Evolutionary conservation across 1,140 invertebrate genomes (phyloP), one percentile per base, ranked within the genome.

Genomic region (Tetramorium simillimum): DNA sequence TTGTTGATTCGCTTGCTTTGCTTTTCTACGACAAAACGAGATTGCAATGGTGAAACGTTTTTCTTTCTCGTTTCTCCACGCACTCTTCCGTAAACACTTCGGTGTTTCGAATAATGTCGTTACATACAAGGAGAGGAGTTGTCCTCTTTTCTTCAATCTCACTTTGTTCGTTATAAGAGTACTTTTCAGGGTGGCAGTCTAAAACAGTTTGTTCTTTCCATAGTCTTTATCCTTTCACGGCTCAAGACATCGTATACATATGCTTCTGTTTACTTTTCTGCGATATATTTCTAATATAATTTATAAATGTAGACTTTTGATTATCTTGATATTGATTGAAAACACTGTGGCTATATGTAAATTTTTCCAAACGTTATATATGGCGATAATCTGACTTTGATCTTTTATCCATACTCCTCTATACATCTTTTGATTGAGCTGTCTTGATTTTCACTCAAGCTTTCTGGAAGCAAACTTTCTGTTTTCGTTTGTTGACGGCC

Each of bases 361-460:
- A 90, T 76, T 80, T 21, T 65, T 89, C 88, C 62, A 90, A 89
- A 90, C 46, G 67, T 75, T 89, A 80, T 58, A 80, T 77, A 58
- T 53, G 28, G 24, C 40, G 37, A 46, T 56, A 51, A 33, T 58
- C 33, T 58, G 14, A 33, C 7, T 87, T 89, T 88, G 82, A 90
- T 90, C 73, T 28, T 49, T 12, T 56, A 14, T 37, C 56, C 63
- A 21, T 21, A 28, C 10, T 67, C 12, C 70, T 53, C n/a, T 85
- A 18, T 56, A 51, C 51, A 58, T 69, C 69, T 89, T 89, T 90
- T 90, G 85, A 90, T 89, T 89, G 28, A 12, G 6, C 12, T 43
- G 12, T 69, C 40, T 80, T 80, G 77, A 49, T 69, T 37, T 67
- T 67, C 33, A 12, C 4, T 49, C 5, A 18, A 56, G 56, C 46